Conservation (phyloP, 2,888 invertebrate genomes). For the Pachydiplax longipennis region DNA sequence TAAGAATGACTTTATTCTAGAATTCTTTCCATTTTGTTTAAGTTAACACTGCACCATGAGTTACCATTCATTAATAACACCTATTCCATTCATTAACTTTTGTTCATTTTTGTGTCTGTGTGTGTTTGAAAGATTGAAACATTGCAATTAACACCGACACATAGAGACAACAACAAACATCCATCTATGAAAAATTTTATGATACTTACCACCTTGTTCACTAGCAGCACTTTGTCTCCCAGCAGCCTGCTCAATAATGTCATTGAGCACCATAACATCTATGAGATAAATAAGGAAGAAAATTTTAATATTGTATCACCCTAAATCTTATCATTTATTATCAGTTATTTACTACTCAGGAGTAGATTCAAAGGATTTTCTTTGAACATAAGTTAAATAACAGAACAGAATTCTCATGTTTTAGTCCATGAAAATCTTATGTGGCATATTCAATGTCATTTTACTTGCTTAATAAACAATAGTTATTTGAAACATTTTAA, state of each 20-base stretch:
- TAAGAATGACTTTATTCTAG: not conserved
- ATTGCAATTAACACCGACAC: slow-evolving; percentile 22
- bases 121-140: not conserved
- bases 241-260: slow-evolving; percentile 95
- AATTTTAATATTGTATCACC: no score
- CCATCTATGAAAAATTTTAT: slow-evolving; percentile 46
- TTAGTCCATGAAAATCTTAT: no score
- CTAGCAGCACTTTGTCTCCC: slow-evolving; percentile 85
- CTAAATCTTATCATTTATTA: no score
- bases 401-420: no score
- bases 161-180: slow-evolving; percentile 27
- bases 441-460: no score
- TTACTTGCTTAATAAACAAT: no score
- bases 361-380: no score
- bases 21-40: not conserved
- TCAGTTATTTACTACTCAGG: no score
- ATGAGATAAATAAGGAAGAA: slow-evolving; percentile 56
- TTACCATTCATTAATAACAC: not conserved
- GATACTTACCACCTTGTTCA: slow-evolving; percentile 83
- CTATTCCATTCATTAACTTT: not conserved
- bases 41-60: no score
- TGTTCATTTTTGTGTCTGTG: not conserved
- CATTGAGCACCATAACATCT: slow-evolving; percentile 98
- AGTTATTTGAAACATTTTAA: no score
- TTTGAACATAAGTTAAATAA: no score